Evolutionary conservation across 35 echinoderm and acorn worm species (phyloP), one percentile per base, ranked within the genome.

Genomic region (Hemicentrotus pulcherrimus): DNA sequence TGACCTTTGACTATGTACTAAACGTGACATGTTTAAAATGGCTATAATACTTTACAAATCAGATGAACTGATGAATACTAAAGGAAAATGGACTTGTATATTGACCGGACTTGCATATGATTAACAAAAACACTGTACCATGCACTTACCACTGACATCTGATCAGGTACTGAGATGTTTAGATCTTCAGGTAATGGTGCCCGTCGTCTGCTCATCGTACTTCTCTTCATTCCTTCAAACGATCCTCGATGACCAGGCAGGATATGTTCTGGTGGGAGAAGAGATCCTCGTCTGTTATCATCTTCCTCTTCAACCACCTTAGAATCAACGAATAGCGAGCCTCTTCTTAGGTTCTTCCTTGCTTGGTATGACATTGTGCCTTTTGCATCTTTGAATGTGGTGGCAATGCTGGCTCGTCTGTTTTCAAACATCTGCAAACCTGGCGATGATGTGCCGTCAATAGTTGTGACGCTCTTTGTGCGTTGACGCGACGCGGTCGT

Each of bases 381-480:
- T 4, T 92, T 92, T 2, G 91, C 31, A 4, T 92, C 91, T 92
- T 22, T 22, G 28, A 92, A 92, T 13, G 91, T 55, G n/a, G 8
- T 92, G 3, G 91, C 31, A 28, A 92, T 92, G 47, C 91, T 92
- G 15, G 28, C 45, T 46, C 91, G 91, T 55, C 91, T 46, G 91
- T 31, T 92, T 31, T 92, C 91, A 55, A 48, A 92, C 91, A 92
- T 92, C 91, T 92, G 91, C 14, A 92, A 19, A 2, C 15, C 91
- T 8, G 91, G 91, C 14, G 91, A 92, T 11, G 9, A 48, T 13
- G 9, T 48, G 10, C 45, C 45, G 18, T 55, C 91, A 10, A 55
- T 92, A 10, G 9, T 31, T 18, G 31, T 89, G 32, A 89, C 31
- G 31, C 45, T 32, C 87, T 89, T 32, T 16, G 87, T 35, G 31